Evolutionary conservation across 2,888 invertebrate species (phyloP).

Genomic region (Meiosimyza decipiens): DNA sequence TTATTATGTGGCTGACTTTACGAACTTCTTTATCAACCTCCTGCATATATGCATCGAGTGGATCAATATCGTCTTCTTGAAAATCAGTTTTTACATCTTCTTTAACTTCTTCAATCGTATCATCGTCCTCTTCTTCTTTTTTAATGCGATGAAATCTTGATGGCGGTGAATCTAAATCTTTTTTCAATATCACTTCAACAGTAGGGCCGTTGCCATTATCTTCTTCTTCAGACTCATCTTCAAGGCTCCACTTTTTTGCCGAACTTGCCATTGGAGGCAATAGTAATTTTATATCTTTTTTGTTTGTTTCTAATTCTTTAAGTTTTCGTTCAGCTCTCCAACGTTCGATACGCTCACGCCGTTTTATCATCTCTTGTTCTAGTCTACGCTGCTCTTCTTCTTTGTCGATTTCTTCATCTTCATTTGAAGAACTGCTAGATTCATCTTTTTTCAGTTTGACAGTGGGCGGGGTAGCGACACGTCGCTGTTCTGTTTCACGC

Average conservation of each 20-base stretch:
- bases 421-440: constrained; percentile 60
- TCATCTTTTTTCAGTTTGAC: constrained; percentile 57
- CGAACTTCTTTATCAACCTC: constrained; percentile 74
- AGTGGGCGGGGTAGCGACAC: constrained; percentile 43
- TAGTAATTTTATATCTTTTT: constrained; percentile 79
- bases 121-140: constrained; percentile 59
- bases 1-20: constrained; percentile 64
- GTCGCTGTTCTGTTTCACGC: constrained; percentile 45
- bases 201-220: constrained; percentile 66
- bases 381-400: constrained; percentile 91
- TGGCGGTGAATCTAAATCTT: constrained; percentile 60
- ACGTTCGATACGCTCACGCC: constrained; percentile 93
- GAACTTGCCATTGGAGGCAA: constrained; percentile 72
- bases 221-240: constrained; percentile 96
- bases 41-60: constrained; percentile 98
- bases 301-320: constrained; percentile 83
- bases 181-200: constrained; percentile 47
- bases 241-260: constrained; percentile 91
- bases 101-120: constrained; percentile 48
- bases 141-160: constrained; percentile 59
- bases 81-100: constrained; percentile 26
- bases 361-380: constrained; percentile 95
- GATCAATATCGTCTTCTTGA: constrained; percentile 81
- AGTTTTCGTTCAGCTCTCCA: constrained; percentile 95
- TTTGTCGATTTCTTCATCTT: constrained; percentile 72